Conservation (phyloP, 2,888 invertebrate genomes). For the Tinea pellionella region DNA sequence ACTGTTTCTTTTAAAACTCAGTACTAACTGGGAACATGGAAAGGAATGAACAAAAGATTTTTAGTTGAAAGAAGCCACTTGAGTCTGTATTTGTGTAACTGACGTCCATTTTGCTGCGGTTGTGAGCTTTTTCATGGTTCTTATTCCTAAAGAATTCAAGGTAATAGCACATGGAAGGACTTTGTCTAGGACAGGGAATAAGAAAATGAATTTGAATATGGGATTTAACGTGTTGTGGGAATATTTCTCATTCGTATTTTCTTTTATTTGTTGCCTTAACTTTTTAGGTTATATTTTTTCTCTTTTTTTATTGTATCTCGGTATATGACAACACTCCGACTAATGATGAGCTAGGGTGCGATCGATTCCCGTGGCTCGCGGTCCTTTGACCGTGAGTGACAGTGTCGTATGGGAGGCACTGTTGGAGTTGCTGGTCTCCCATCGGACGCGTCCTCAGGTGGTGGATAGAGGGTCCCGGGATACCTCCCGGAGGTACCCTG, state of each 20-base stretch:
- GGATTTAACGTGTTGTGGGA: conserved; percentile 5
- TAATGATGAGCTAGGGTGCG: too few species aligned
- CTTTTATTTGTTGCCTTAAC: neutral
- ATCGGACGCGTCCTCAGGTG: too few species aligned
- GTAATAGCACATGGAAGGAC: conserved; percentile 4
- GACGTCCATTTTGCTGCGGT: conserved; percentile 38
- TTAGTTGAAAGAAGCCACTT: conserved; percentile 51
- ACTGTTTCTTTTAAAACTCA: neutral
- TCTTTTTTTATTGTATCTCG: neutral
- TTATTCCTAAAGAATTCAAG: conserved; percentile 9
- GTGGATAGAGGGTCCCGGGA: too few species aligned
- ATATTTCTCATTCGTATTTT: neutral
- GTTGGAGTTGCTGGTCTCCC: too few species aligned
- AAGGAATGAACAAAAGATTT: conserved; percentile 46
- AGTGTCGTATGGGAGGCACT: too few species aligned
- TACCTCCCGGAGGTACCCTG: too few species aligned
- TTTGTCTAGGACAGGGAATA: neutral
- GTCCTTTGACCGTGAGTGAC: too few species aligned
- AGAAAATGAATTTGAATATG: conserved; percentile 7
- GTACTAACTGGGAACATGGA: neutral
- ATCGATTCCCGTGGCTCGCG: too few species aligned
- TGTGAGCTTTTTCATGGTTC: conserved; percentile 27
- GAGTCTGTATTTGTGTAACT: conserved; percentile 40
- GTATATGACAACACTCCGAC: too few species aligned
- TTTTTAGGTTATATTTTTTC: neutral